Evolutionary conservation across 2,888 invertebrate species (phyloP), one percentile per base, ranked within the genome.

Genomic region (Caenorhabditis doughertyi): DNA sequence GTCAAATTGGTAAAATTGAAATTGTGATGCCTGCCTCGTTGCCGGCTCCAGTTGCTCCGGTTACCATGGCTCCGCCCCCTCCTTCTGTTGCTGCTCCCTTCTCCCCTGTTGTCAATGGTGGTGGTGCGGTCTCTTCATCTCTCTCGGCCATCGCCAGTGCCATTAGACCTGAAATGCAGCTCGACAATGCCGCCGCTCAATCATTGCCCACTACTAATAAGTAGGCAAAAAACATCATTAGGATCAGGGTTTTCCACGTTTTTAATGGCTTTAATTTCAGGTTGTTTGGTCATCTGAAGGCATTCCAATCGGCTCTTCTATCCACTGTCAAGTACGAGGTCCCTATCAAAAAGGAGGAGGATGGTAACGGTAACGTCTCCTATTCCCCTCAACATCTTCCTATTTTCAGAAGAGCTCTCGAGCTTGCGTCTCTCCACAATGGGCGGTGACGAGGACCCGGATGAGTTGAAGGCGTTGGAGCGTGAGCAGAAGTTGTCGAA

Each of bases 401-500:
- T n/a, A n/a, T n/a, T n/a, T n/a, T n/a, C n/a, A 73, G 80, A 65
- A 8, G 55, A 67, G 0, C 9, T 68, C 23, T 60, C 56, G 2
- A 18, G 21, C 0, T 58, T 81, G 13, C 74, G 74, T 11, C 53
- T 71, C 42, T 73, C 65, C 27, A 65, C 72, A 3, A 47, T 84
- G 9, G 47, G 42, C 13, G 49, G 42, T 11, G 74, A 70, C 2
- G 72, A 44, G 0, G 67, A 71, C 18, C 21, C 42, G 9, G 81
- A 80, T 2, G 81, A 77, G 47, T 21, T 11, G 51, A 84, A 85
- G 35, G 55, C 18, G 1, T 11, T 71, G 49, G 53, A 55, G 4
- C 51, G 85, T 62, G 86, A 86, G 64, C 44, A 72, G 29, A 73
- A 56, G n/a, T 49, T 86, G 49, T 49, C 70, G 16, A 56, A 64